These are phyloP conservation scores for Patella vulgata DNA, from an alignment of 1,140 invertebrate species.

Conservation along the genomic window DNA sequence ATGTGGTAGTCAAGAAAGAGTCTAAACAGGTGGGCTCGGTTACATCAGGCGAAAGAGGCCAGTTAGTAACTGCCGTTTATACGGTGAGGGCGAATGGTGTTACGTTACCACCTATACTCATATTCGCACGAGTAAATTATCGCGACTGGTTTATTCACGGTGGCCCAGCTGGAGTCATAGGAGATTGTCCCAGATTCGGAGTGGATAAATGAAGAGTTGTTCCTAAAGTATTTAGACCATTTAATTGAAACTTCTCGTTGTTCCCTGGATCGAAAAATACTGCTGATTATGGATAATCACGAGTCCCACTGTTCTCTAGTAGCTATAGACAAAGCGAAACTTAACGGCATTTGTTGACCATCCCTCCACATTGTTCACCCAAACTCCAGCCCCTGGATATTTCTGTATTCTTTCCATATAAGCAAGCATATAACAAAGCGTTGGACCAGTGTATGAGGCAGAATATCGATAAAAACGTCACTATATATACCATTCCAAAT, in stretches of 20 bases:
- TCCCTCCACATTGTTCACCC: constrained; percentile 36
- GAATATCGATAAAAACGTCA: too few relatives aligned
- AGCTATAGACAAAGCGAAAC: constrained; percentile 41
- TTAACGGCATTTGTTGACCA: constrained; percentile 34
- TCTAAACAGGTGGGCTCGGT: constrained; percentile 65
- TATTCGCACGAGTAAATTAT: constrained; percentile 48
- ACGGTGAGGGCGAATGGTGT: too few relatives aligned
- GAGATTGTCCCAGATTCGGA: constrained; percentile 16
- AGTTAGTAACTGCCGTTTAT: too few relatives aligned
- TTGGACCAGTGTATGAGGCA: too few relatives aligned
- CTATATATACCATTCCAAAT: too few relatives aligned
- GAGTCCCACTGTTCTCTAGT: constrained; percentile 39
- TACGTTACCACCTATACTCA: constrained; percentile 44
- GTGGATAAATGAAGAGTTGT: constrained; percentile 25
- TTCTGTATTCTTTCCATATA: constrained; percentile 26
- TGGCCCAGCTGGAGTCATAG: too few relatives aligned
- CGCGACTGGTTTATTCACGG: constrained; percentile 63
- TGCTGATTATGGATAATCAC: constrained; percentile 36
- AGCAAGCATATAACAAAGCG: constrained; percentile 29
- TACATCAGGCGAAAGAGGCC: too few relatives aligned
- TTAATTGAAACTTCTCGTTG: constrained; percentile 58
- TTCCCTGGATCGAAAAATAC: constrained; percentile 39
- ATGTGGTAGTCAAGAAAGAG: constrained; percentile 62
- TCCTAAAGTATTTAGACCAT: constrained; percentile 63
- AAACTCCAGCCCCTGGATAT: constrained; percentile 28